Evolutionary conservation across 1,140 invertebrate species (phyloP).

Genomic region (Leptinotarsa texana): DNA sequence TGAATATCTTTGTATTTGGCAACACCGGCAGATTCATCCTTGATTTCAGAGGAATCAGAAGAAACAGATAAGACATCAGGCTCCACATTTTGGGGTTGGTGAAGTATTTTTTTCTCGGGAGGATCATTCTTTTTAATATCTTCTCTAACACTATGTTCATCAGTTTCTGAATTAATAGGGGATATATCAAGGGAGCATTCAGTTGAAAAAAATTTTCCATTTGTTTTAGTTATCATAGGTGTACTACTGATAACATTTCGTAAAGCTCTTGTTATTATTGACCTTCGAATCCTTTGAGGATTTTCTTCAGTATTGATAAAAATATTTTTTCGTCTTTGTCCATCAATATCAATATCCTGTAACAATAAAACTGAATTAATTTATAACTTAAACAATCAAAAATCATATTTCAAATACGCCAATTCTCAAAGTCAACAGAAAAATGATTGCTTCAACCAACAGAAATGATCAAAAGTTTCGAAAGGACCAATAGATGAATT

Average conservation of each 20-base stretch:
- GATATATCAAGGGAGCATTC: constrained; percentile 13
- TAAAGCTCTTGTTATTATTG: background rate
- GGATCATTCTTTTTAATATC: background rate
- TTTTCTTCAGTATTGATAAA: constrained; percentile 9
- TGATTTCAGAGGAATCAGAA: background rate
- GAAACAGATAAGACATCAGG: background rate
- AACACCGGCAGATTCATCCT: no score
- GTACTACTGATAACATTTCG: constrained; percentile 14
- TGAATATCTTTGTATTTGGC: no score
- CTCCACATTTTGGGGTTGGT: background rate
- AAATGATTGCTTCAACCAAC: no score
- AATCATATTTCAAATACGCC: no score
- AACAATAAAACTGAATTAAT: background rate
- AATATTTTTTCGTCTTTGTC: background rate
- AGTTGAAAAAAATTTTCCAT: background rate
- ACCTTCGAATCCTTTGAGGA: constrained; percentile 10
- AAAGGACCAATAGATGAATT: no score
- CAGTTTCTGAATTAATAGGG: background rate
- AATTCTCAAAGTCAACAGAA: no score
- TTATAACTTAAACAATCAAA: no score
- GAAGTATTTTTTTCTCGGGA: background rate
- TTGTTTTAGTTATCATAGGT: background rate
- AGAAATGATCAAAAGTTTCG: no score
- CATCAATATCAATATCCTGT: background rate
- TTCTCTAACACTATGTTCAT: background rate